Conservation (phyloP, 2,797 vertebrate genomes). For the Silurus lanzhouensis region DNA sequence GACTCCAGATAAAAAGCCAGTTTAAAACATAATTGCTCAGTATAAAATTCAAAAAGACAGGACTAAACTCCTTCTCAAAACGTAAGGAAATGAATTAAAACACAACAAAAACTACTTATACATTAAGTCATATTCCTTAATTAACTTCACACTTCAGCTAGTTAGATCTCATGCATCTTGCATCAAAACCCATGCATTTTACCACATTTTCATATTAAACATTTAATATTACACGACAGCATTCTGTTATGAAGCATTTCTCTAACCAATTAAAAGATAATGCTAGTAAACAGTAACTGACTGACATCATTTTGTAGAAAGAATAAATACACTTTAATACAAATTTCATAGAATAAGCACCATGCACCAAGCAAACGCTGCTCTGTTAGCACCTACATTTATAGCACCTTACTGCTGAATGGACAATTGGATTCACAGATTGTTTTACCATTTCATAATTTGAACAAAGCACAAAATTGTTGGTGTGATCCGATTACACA, state of each 20-base stretch:
- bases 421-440: too few relatives aligned
- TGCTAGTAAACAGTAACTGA: background rate
- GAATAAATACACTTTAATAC: conserved; percentile 35
- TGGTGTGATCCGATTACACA: background rate
- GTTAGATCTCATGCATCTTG: background rate
- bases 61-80: conserved; percentile 26
- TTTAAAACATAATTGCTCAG: conserved; percentile 1
- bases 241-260: background rate
- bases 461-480: background rate
- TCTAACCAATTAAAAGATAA: conserved; percentile 22
- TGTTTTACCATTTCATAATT: background rate
- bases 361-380: conserved; percentile 10
- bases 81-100: background rate
- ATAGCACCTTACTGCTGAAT: conserved; percentile 6
- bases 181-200: background rate
- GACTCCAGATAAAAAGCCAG: background rate
- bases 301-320: background rate
- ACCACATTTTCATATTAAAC: background rate
- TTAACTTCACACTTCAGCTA: conserved; percentile 6
- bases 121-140: background rate
- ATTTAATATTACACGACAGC: background rate
- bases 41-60: conserved; percentile 30
- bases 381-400: conserved; percentile 22
- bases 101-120: conserved; percentile 11
- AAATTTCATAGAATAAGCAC: conserved; percentile 21